These are phyloP conservation scores for Pelvicachromis taeniatus DNA, from an alignment of 2,113 vertebrate species.

Conservation along the genomic window DNA sequence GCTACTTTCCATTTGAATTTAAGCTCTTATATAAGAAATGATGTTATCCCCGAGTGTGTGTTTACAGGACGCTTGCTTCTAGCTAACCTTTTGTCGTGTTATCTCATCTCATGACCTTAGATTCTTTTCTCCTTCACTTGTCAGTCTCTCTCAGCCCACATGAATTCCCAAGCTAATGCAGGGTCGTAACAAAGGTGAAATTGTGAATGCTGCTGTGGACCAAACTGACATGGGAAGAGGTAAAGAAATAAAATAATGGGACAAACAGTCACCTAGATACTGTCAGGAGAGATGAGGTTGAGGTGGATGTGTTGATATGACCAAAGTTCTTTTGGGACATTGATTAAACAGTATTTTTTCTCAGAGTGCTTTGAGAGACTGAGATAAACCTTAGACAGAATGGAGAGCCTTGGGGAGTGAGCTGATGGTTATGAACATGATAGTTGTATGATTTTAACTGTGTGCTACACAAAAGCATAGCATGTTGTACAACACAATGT, in stretches of 20 bases:
- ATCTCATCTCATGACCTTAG: neutral
- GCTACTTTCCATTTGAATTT: neutral
- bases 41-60: neutral
- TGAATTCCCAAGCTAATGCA: neutral
- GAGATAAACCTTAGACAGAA: constrained; percentile 1
- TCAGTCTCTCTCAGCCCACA: neutral
- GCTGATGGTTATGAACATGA: neutral
- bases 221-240: neutral
- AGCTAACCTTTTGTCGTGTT: neutral
- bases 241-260: constrained; percentile 40
- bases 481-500: neutral
- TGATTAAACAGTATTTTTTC: constrained; percentile 65
- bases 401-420: constrained; percentile 11
- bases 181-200: neutral
- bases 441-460: neutral
- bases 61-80: constrained; percentile 1
- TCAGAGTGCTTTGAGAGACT: neutral
- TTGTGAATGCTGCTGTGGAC: neutral
- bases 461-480: neutral
- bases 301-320: constrained; percentile 54
- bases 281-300: constrained; percentile 23
- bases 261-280: constrained; percentile 36
- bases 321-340: constrained; percentile 34
- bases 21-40: neutral
- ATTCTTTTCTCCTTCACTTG: constrained; percentile 9